Evolutionary conservation across 2,888 invertebrate genomes (phyloP).

Genomic region (Chrysolina americana): DNA sequence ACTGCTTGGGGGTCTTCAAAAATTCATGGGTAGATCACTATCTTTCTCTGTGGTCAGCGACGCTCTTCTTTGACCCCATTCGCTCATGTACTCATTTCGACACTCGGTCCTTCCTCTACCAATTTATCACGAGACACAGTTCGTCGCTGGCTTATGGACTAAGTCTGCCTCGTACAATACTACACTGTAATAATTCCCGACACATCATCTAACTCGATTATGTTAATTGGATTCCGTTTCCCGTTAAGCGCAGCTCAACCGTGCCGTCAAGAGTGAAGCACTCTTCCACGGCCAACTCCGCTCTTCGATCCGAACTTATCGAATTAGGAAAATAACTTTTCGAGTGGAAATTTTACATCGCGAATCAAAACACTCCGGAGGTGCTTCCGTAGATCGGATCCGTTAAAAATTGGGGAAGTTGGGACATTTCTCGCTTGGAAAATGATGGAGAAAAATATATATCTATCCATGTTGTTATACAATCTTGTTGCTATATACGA

Average conservation of each 20-base stretch:
- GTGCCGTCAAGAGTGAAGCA: slow-evolving; percentile 13
- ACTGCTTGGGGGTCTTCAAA: no score
- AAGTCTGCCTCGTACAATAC: not conserved
- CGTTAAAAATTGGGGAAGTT: not conserved
- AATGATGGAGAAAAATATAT: no score
- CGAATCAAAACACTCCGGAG: slow-evolving; percentile 9
- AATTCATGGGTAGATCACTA: no score
- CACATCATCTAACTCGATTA: slow-evolving; percentile 24
- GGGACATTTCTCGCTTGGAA: no score
- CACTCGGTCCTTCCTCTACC: no score
- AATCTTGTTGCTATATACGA: no score
- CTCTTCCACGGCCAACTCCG: slow-evolving; percentile 2
- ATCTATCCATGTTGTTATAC: no score
- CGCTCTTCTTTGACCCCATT: no score
- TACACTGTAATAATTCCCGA: slow-evolving; percentile 1
- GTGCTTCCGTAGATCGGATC: not conserved
- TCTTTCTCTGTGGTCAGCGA: no score
- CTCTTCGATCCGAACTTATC: slow-evolving; percentile 18
- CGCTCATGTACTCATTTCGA: no score
- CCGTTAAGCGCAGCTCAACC: slow-evolving; percentile 5
- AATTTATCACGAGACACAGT: no score
- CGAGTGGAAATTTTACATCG: slow-evolving; percentile 15
- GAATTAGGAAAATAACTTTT: slow-evolving; percentile 23
- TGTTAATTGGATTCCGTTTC: slow-evolving; percentile 23
- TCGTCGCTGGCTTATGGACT: not conserved